These are phyloP conservation scores for Plusia festucae DNA, from an alignment of 2,888 invertebrate species.

Conservation along the genomic window DNA sequence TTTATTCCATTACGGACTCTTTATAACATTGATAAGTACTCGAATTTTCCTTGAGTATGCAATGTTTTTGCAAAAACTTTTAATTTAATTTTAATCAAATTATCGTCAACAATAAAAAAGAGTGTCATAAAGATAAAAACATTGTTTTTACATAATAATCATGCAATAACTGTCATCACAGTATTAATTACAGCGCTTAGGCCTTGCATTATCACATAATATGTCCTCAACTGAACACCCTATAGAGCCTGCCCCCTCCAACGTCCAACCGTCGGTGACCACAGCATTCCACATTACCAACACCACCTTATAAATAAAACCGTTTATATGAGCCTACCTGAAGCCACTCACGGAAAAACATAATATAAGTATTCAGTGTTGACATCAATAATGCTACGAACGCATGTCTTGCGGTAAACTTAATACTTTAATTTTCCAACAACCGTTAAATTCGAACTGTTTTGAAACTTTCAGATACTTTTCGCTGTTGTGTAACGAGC, in stretches of 20 bases:
- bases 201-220: conserved; percentile 18
- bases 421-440: conserved; percentile 34
- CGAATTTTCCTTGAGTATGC: not conserved
- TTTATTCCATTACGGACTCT: not conserved
- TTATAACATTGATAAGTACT: not conserved
- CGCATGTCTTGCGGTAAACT: conserved; percentile 48
- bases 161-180: not conserved
- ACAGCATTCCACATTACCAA: conserved; percentile 85
- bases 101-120: not conserved
- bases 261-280: conserved; percentile 71
- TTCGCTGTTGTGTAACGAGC: not conserved
- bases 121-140: not conserved
- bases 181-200: conserved; percentile 3
- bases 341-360: conserved; percentile 74
- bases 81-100: not conserved
- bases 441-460: conserved; percentile 11
- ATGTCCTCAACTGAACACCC: conserved; percentile 65
- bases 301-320: conserved; percentile 85
- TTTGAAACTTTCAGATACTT: conserved; percentile 15
- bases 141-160: not conserved
- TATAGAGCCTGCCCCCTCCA: conserved; percentile 69
- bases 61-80: not conserved
- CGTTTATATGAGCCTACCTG: conserved; percentile 81
- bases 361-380: conserved; percentile 71
- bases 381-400: conserved; percentile 70